Percentiles rank a stretch among this genome's conserved stretches.
Evolutionary conservation across 2,888 invertebrate genomes (phyloP).

Genomic region (Eulithis testata): DNA sequence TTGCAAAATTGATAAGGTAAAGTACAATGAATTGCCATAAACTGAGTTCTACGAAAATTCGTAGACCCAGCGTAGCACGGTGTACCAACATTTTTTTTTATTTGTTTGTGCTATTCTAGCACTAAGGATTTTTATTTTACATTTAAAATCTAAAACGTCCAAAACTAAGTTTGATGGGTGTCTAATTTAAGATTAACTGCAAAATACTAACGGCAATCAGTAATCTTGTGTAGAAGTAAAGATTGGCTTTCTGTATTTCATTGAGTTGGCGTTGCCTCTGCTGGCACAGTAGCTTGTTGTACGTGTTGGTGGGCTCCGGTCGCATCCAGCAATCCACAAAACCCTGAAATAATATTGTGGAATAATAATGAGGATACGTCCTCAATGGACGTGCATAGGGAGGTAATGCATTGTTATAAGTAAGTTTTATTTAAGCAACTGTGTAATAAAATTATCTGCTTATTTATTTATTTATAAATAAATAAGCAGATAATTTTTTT

Average conservation of each 20-base stretch:
- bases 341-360: conserved; percentile 55
- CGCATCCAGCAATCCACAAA: conserved; percentile 74
- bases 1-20: no score
- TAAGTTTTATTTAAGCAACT: no score
- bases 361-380: background rate
- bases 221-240: conserved; percentile 68
- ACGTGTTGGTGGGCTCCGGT: conserved; percentile 56
- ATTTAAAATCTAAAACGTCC: background rate
- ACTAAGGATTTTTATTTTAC: no score
- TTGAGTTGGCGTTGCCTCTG: conserved; percentile 66
- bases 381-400: no score
- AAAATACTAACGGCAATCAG: conserved; percentile 64
- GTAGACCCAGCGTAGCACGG: background rate
- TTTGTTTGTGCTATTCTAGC: background rate
- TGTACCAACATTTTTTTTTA: background rate
- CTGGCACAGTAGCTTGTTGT: conserved; percentile 66
- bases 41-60: background rate
- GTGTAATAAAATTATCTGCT: no score
- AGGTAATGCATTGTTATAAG: no score
- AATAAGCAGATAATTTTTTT: no score
- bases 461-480: no score
- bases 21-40: background rate
- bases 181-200: background rate
- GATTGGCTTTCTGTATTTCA: conserved; percentile 58
- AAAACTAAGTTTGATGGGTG: background rate